Percentiles rank a stretch among this genome's conserved stretches.
These are phyloP conservation scores for Sylvia atricapilla DNA, from an alignment of 2,113 vertebrate species.

Conservation along the genomic window DNA sequence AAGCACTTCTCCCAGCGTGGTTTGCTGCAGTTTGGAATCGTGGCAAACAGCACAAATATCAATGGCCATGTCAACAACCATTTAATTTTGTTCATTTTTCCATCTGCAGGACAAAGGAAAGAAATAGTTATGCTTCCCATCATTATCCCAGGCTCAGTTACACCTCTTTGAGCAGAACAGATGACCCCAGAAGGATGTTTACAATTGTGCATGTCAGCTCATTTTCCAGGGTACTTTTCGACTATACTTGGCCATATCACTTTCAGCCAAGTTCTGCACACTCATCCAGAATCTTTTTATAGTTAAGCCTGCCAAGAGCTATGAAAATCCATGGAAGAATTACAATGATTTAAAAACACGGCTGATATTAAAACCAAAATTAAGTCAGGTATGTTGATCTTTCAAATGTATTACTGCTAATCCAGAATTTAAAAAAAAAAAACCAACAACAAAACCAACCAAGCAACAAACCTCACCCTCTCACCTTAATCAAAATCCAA, in stretches of 20 bases:
- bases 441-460: not conserved
- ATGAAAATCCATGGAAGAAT: not conserved
- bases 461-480: fast-evolving
- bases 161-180: not conserved
- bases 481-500: not conserved
- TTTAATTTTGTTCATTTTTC: slow-evolving; percentile 83
- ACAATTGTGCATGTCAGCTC: not conserved
- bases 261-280: not conserved
- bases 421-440: not conserved
- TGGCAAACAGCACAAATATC: slow-evolving; percentile 85
- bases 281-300: not conserved
- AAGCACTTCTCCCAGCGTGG: slow-evolving; percentile 93
- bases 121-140: not conserved
- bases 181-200: not conserved
- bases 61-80: slow-evolving; percentile 95
- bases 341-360: not conserved
- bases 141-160: not conserved
- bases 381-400: not conserved
- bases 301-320: not conserved
- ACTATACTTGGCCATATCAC: not conserved
- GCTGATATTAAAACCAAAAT: not conserved
- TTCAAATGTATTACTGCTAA: not conserved
- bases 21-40: slow-evolving; percentile 92
- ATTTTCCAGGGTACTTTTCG: not conserved
- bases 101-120: slow-evolving; percentile 67